Percentiles rank a stretch among this genome's conserved stretches.
These are phyloP conservation scores for Bellardia bayeri DNA, from an alignment of 2,888 invertebrate species.

Conservation along the genomic window DNA sequence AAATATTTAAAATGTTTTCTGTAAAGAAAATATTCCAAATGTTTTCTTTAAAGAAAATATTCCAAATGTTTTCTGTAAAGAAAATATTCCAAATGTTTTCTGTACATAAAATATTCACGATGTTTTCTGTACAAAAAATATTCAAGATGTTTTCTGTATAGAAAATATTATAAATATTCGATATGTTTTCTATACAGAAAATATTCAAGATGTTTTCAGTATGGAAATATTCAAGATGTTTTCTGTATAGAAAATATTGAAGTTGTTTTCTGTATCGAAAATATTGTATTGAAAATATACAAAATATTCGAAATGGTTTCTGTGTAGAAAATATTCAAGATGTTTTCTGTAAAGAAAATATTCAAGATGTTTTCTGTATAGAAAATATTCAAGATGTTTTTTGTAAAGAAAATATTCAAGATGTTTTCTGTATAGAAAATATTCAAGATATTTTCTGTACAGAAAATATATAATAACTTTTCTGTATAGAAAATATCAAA, in stretches of 20 bases:
- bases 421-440: conserved; percentile 9
- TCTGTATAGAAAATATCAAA: neutral
- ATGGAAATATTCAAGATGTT: neutral
- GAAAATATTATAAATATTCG: neutral
- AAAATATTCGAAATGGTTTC: neutral
- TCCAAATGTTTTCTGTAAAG: neutral
- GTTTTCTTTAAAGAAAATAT: conserved; percentile 14
- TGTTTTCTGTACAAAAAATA: conserved; percentile 4
- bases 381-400: neutral
- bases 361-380: neutral
- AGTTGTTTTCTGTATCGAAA: neutral
- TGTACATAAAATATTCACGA: neutral
- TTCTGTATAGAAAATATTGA: conserved; percentile 2
- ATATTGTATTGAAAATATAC: too few species aligned
- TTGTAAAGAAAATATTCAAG: neutral
- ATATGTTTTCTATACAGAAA: neutral
- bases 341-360: conserved; percentile 8
- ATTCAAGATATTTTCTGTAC: neutral
- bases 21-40: neutral
- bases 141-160: neutral
- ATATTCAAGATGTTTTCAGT: neutral
- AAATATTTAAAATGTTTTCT: conserved; percentile 1
- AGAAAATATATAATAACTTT: too few species aligned
- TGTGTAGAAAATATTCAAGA: neutral
- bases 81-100: neutral